A percentile compares a stretch with the other conserved stretches of the same genome.
These are phyloP conservation scores for Trematocara caparti DNA, from an alignment of 2,797 vertebrate species.

Conservation along the genomic window DNA sequence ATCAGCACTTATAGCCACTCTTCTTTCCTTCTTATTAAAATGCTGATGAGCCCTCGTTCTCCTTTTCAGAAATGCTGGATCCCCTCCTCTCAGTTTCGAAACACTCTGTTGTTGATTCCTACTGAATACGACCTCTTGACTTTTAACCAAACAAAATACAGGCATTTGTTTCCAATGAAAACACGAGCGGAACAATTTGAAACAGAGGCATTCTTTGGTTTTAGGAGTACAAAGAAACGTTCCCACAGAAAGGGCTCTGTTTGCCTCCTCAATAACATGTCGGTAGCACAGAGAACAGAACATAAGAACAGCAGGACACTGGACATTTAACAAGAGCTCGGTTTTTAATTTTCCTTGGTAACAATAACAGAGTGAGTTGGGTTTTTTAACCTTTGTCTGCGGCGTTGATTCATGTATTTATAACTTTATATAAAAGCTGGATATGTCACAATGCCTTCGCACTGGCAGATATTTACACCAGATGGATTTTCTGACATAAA, in stretches of 20 bases:
- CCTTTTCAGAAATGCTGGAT: not conserved
- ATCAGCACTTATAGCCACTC: not conserved
- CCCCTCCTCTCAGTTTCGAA: not conserved
- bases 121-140: constrained; percentile 42
- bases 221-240: constrained; percentile 16
- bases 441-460: not conserved
- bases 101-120: constrained; percentile 39
- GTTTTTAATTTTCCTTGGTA: not conserved
- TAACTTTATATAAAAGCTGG: not conserved
- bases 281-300: not conserved
- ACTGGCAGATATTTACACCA: not conserved
- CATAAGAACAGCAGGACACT: not conserved
- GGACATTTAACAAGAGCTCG: not conserved
- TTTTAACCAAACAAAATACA: constrained; percentile 41
- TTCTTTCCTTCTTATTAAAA: not conserved
- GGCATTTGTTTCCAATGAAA: constrained; percentile 59
- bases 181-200: constrained; percentile 45
- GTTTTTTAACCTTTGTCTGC: not conserved
- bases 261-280: not conserved
- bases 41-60: not conserved
- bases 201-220: constrained; percentile 49
- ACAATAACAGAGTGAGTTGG: too few relatives aligned
- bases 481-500: not conserved
- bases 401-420: not conserved
- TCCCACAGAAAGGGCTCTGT: constrained; percentile 24